A percentile compares a stretch with the other conserved stretches of the same genome.
Conservation (phyloP, 2,113 vertebrate species). For the Pandion haliaetus region DNA sequence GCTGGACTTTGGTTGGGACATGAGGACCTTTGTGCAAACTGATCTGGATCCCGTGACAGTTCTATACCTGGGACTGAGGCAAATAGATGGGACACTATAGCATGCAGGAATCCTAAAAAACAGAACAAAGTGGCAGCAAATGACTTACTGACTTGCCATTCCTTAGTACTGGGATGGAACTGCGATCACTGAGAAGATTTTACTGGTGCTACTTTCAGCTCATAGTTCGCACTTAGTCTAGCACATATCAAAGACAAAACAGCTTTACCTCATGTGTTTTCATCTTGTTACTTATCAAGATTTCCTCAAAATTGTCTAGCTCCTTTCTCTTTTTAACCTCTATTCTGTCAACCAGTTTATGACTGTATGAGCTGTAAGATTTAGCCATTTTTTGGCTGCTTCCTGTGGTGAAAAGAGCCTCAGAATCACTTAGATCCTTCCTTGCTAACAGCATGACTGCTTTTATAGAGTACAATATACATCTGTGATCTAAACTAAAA, state of each 20-base stretch:
- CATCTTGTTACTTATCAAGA: background rate
- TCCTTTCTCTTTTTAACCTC: background rate
- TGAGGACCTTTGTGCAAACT: background rate
- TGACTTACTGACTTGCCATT: background rate
- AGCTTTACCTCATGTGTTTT: background rate
- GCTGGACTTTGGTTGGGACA: background rate
- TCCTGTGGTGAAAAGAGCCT: background rate
- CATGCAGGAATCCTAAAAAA: background rate
- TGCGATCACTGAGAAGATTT: background rate
- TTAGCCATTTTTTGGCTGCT: background rate
- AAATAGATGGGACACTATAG: background rate
- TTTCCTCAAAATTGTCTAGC: background rate
- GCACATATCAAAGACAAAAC: background rate
- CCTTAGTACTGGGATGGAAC: background rate
- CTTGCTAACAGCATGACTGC: background rate
- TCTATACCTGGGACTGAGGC: background rate
- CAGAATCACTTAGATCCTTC: background rate
- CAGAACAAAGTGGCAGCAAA: background rate
- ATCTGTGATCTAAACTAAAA: background rate
- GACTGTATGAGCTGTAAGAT: background rate
- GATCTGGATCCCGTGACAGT: background rate
- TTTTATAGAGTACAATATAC: background rate
- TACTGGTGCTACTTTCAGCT: background rate
- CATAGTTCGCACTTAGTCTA: background rate
- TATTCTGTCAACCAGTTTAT: background rate